Evolutionary conservation across 1,140 invertebrate species (phyloP), one percentile per base, ranked within the genome.

Genomic region (Monochamus saltuarius): DNA sequence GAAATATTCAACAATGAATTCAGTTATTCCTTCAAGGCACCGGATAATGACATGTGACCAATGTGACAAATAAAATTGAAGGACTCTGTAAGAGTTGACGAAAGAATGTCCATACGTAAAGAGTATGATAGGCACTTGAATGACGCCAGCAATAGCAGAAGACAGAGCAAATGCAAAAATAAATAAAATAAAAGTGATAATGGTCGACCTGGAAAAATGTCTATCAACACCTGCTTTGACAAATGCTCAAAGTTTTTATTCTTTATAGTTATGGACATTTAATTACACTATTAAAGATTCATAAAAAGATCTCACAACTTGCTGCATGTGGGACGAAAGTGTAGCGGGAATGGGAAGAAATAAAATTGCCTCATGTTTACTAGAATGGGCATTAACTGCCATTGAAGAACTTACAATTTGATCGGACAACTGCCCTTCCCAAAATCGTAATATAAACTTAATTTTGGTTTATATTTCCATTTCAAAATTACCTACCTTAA

Each of bases 191-290:
- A 56, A 56, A 56, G 19, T 46, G 13, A 1, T 61, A 3, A 46
- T 17, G 38, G 52, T 55, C 1, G 52, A 56, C 37, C 22, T 56
- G 3, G 38, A 61, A 38, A 61, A 61, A 35, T 61, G 51, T 46
- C 34, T 59, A 16, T 34, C 51, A 9, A 61, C 52, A 35, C 52
- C 51, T 3, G n/a, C 45, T 14, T 38, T 61, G 13, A 61, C 34
- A 45, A 56, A 61, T 55, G 38, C 59, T 39, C 59, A 61, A 36
- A 61, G 52, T 38, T 61, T 61, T 14, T 56, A 56, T 29, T 56
- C 54, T 16, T 14, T 56, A 29, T 46, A 56, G 14, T 36, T 56
- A 13, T 56, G 42, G 43, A 58, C 56, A 2, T 52, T 57, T 14
- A 62, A 58, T 19, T 51, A 17, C 51, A 62, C 60, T 4, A 38